Percentiles rank a stretch among this genome's conserved stretches.
phyloP scores from a whole-genome alignment of 2,113 vertebrate genomes.

The Megaleporinus macrocephalus region DNA sequence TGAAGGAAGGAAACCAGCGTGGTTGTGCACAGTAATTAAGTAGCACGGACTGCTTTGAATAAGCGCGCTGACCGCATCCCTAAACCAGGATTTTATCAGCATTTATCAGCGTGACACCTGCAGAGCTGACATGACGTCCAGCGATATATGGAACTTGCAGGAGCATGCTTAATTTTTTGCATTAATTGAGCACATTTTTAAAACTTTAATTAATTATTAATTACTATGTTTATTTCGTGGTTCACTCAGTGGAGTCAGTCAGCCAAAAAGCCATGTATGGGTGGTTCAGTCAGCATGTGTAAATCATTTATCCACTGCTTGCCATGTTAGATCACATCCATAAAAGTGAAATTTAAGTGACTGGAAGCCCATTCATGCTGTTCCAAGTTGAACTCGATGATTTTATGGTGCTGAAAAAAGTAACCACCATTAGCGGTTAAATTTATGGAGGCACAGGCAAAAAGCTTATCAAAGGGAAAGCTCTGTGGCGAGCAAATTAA shows the following conservation, averaged over 20 bases:
- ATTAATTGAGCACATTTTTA: too few species aligned
- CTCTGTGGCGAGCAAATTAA: background rate
- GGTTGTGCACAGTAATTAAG: background rate
- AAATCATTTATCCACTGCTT: background rate
- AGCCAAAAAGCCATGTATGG: background rate
- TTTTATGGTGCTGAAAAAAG: slow-evolving; percentile 23
- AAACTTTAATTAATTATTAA: too few species aligned
- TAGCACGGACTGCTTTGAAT: background rate
- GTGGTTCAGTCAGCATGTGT: background rate
- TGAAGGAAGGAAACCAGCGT: background rate
- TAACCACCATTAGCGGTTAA: background rate
- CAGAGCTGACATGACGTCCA: too few species aligned
- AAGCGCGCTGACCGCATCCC: background rate
- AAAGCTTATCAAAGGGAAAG: slow-evolving; percentile 1
- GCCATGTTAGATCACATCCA: background rate
- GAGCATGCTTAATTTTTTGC: too few species aligned
- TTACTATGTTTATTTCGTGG: too few species aligned
- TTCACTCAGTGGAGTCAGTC: background rate
- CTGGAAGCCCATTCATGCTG: background rate
- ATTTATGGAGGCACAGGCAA: background rate
- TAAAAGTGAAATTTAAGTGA: slow-evolving; percentile 2
- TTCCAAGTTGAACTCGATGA: background rate
- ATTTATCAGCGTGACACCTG: too few species aligned
- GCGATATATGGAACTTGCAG: too few species aligned
- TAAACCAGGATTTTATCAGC: background rate